These are phyloP conservation scores for Meloe dianella DNA, from an alignment of 2,888 invertebrate species.

Conservation along the genomic window DNA sequence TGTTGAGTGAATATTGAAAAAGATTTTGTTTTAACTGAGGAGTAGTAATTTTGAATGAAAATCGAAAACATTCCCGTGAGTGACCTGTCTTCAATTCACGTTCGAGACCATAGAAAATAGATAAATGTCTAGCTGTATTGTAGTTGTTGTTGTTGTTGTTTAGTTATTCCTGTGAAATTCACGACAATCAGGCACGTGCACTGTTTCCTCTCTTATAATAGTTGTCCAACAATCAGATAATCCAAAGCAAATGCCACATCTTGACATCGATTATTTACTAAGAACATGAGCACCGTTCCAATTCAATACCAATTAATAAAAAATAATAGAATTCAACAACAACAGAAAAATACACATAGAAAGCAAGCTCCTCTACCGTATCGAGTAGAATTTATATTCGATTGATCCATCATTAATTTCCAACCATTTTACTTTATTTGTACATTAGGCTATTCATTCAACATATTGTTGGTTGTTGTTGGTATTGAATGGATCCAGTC, in stretches of 20 bases:
- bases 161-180: conserved; percentile 14
- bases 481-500: conserved; percentile 20
- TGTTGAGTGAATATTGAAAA: no score
- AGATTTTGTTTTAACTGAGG: not conserved
- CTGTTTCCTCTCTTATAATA: not conserved
- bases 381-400: conserved; percentile 13
- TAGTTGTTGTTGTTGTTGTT: not conserved
- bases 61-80: not conserved
- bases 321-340: no score
- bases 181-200: conserved; percentile 15
- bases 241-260: conserved; percentile 5
- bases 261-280: not conserved
- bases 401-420: conserved; percentile 43
- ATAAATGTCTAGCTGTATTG: not conserved
- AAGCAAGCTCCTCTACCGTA: not conserved
- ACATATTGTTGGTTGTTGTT: conserved; percentile 1
- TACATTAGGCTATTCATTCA: conserved; percentile 41
- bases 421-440: conserved; percentile 45
- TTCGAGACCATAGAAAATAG: not conserved
- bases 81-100: conserved; percentile 3
- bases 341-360: not conserved
- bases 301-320: not conserved
- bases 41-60: not conserved
- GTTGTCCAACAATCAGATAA: conserved; percentile 12
- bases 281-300: conserved; percentile 1